Evolutionary conservation across 35 echinoderm and acorn worm genomes (phyloP).

Genomic region (Patiria miniata): DNA sequence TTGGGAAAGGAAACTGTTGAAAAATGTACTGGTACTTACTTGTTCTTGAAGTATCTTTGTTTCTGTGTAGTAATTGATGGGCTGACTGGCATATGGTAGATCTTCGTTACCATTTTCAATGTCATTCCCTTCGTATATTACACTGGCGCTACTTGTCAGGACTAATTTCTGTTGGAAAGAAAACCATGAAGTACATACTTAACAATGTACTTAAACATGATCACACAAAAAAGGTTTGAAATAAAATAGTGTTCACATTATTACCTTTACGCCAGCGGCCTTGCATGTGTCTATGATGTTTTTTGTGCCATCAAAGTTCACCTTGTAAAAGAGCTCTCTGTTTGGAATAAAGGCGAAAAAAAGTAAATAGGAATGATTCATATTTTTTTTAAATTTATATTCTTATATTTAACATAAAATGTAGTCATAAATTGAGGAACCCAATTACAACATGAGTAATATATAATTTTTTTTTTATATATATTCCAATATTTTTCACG

Average conservation of each 20-base stretch:
- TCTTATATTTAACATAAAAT: no score
- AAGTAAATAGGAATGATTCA: no score
- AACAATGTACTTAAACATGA: no score
- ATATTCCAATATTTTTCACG: no score
- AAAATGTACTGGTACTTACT: slow-evolving; percentile 8
- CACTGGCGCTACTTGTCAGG: slow-evolving; percentile 94
- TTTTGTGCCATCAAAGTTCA: slow-evolving; percentile 83
- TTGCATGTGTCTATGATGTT: slow-evolving; percentile 80
- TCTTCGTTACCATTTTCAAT: slow-evolving; percentile 86
- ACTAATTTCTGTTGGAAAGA: slow-evolving; percentile 71
- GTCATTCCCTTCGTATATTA: slow-evolving; percentile 87
- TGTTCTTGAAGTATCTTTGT: slow-evolving; percentile 94
- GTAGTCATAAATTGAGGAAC: no score
- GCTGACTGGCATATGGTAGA: slow-evolving; percentile 70
- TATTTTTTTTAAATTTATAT: no score
- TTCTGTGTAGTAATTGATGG: slow-evolving; percentile 86
- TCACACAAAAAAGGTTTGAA: no score
- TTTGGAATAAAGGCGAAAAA: neutral
- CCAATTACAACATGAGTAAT: no score
- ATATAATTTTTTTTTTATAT: no score
- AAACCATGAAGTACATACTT: no score
- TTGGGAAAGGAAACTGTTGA: neutral
- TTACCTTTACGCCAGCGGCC: slow-evolving; percentile 84
- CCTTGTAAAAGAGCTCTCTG: slow-evolving; percentile 86
- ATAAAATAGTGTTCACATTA: neutral